These are phyloP conservation scores for Drosophila bifasciata DNA, from an alignment of 1,140 invertebrate genomes.

Conservation along the genomic window DNA sequence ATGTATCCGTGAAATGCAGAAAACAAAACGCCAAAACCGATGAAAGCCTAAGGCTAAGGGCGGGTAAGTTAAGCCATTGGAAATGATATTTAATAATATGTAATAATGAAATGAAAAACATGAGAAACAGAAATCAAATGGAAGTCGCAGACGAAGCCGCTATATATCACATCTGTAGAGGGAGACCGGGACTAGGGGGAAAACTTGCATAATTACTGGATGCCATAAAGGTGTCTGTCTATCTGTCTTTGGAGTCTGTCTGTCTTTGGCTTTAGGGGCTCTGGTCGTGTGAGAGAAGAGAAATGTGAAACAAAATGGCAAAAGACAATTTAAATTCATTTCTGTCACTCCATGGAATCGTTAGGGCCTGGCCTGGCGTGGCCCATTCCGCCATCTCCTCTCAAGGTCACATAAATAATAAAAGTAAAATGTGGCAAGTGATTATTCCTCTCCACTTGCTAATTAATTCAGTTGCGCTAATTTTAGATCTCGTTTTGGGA, in stretches of 20 bases:
- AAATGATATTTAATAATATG: slow-evolving; percentile 79
- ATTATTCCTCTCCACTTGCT: slow-evolving; percentile 52
- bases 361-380: slow-evolving; percentile 4
- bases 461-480: slow-evolving; percentile 82
- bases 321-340: slow-evolving; percentile 60
- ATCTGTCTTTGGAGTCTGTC: slow-evolving; percentile 13
- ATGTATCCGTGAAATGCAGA: slow-evolving; percentile 69
- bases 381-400: slow-evolving; percentile 39
- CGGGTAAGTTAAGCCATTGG: slow-evolving; percentile 50
- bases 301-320: slow-evolving; percentile 59
- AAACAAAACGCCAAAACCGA: slow-evolving; percentile 56
- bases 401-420: slow-evolving; percentile 72
- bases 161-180: slow-evolving; percentile 36
- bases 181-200: slow-evolving; percentile 9
- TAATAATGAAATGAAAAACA: slow-evolving; percentile 71
- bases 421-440: slow-evolving; percentile 62
- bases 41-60: slow-evolving; percentile 38
- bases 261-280: not conserved
- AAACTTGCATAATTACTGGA: slow-evolving; percentile 62
- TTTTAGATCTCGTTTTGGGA: slow-evolving; percentile 44
- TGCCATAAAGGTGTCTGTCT: slow-evolving; percentile 21
- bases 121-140: slow-evolving; percentile 49
- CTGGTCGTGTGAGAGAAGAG: slow-evolving; percentile 24
- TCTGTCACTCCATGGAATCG: slow-evolving; percentile 38
- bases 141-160: slow-evolving; percentile 15